Conservation (phyloP, 2,888 invertebrate genomes). For the Leucophora obtusa region DNA sequence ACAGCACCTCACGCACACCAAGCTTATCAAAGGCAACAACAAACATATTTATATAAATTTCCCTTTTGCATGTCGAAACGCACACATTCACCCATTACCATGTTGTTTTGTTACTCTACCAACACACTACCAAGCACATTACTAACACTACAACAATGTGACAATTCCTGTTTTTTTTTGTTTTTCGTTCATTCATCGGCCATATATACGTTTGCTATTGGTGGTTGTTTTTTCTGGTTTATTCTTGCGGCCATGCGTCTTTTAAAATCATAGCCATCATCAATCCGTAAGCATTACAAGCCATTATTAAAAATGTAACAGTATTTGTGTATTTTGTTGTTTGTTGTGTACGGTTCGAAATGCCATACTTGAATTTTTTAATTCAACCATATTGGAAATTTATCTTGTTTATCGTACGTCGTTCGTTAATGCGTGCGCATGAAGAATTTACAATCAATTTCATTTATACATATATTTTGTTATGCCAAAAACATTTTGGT, state of each 20-base stretch:
- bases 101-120: neutral
- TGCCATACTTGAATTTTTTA: neutral
- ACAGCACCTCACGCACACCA: slow-evolving; percentile 17
- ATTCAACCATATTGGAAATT: slow-evolving; percentile 62
- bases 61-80: slow-evolving; percentile 25
- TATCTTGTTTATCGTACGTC: slow-evolving; percentile 26
- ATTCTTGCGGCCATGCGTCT: slow-evolving; percentile 57
- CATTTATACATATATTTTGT: neutral
- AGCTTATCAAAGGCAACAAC: slow-evolving; percentile 25
- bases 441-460: slow-evolving; percentile 3
- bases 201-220: slow-evolving; percentile 61
- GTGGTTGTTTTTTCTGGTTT: slow-evolving; percentile 52
- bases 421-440: slow-evolving; percentile 38
- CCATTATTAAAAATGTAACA: neutral
- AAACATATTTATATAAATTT: slow-evolving; percentile 33
- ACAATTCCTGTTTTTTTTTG: slow-evolving; percentile 20
- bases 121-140: slow-evolving; percentile 19
- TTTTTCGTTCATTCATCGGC: slow-evolving; percentile 19
- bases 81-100: slow-evolving; percentile 22
- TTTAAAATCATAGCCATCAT: slow-evolving; percentile 20
- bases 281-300: neutral
- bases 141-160: slow-evolving; percentile 12
- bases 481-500: slow-evolving; percentile 1
- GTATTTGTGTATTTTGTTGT: neutral
- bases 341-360: neutral